Evolutionary conservation across 2,113 vertebrate species (phyloP).

Genomic region (Spheniscus mendiculus): DNA sequence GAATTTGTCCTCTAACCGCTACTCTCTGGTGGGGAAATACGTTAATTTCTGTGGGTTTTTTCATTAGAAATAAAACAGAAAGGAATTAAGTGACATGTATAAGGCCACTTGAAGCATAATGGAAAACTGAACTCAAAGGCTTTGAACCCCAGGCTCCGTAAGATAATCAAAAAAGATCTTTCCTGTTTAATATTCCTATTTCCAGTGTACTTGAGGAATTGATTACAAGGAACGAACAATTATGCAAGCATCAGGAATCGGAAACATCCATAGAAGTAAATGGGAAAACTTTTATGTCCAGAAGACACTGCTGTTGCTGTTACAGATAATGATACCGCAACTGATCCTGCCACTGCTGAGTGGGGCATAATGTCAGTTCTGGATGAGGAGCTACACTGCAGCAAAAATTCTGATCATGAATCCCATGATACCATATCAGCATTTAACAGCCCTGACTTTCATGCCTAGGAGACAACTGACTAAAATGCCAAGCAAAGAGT

Average conservation of each 20-base stretch:
- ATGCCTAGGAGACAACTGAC: slow-evolving; percentile 50
- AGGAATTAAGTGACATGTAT: neutral
- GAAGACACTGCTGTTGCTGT: slow-evolving; percentile 50
- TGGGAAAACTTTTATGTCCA: slow-evolving; percentile 60
- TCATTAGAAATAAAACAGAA: neutral
- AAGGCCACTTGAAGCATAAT: neutral
- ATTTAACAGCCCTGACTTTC: slow-evolving; percentile 67
- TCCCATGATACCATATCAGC: slow-evolving; percentile 73
- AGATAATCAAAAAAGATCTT: neutral
- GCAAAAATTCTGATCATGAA: slow-evolving; percentile 74
- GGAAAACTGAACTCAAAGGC: neutral
- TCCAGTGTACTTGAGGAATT: neutral
- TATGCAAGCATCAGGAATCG: slow-evolving; percentile 21
- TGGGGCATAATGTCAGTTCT: slow-evolving; percentile 72
- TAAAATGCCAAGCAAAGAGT: slow-evolving; percentile 67
- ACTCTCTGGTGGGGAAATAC: neutral
- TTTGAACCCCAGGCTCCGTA: neutral
- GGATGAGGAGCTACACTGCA: slow-evolving; percentile 61
- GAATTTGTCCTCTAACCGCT: neutral
- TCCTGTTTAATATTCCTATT: neutral
- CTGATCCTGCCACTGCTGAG: slow-evolving; percentile 60
- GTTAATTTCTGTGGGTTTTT: neutral
- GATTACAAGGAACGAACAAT: neutral
- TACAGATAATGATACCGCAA: slow-evolving; percentile 61
- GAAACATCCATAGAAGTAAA: slow-evolving; percentile 47